phyloP scores from a whole-genome alignment of 2,888 invertebrate species.

The Metalampra italica region DNA sequence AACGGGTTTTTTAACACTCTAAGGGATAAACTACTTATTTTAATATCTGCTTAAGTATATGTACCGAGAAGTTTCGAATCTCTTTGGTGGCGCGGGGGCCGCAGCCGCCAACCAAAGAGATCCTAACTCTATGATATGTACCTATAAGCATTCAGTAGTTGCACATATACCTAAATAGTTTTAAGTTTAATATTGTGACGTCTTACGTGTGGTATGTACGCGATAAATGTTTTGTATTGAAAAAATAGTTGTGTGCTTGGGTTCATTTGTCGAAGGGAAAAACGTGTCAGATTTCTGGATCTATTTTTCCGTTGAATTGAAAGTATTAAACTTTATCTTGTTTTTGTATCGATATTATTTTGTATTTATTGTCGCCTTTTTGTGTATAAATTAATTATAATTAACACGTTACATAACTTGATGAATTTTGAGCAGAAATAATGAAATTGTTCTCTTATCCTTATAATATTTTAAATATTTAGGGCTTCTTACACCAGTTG shows the following conservation, averaged over 20 bases:
- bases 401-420: background rate
- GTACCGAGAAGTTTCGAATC: too few species aligned
- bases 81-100: too few species aligned
- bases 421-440: constrained; percentile 25
- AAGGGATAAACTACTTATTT: too few species aligned
- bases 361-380: background rate
- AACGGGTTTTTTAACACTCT: too few species aligned
- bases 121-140: too few species aligned
- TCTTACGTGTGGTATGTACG: constrained; percentile 16
- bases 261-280: constrained; percentile 4
- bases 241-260: constrained; percentile 13
- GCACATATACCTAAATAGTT: background rate
- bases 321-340: constrained; percentile 2
- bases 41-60: too few species aligned
- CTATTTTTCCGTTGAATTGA: background rate
- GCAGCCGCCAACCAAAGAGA: too few species aligned
- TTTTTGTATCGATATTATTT: background rate
- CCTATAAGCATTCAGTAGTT: constrained; percentile 4
- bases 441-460: constrained; percentile 13
- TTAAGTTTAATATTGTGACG: constrained; percentile 14
- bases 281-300: background rate
- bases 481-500: too few species aligned
- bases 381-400: background rate
- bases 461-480: too few species aligned
- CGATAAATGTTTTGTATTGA: constrained; percentile 15